phyloP scores from a whole-genome alignment of 1,140 invertebrate species.

The Bombus vancouverensis region DNA sequence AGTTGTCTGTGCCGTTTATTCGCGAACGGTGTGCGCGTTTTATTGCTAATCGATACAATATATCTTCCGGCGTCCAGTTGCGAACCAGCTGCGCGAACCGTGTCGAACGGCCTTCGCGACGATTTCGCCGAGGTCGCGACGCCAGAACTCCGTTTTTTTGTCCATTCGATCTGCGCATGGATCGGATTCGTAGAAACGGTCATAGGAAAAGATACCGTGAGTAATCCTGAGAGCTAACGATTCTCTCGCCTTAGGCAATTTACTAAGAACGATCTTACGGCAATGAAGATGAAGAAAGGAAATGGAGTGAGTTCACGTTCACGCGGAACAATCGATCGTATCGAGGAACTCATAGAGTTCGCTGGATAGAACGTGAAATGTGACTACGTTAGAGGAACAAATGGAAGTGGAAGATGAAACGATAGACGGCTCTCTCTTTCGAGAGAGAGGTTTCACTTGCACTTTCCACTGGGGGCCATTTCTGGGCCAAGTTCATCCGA shows the following conservation, averaged over 20 bases:
- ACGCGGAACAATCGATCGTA: no score
- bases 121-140: constrained; percentile 74
- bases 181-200: constrained; percentile 36
- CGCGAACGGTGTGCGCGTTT: constrained; percentile 59
- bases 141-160: constrained; percentile 23
- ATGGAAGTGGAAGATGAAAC: neutral
- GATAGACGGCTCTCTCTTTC: constrained; percentile 24
- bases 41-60: constrained; percentile 73
- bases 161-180: neutral
- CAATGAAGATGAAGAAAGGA: neutral
- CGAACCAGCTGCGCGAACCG: constrained; percentile 45
- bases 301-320: no score
- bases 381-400: neutral
- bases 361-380: neutral
- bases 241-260: neutral
- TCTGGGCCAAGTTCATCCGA: constrained; percentile 67
- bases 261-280: no score
- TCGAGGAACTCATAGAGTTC: neutral
- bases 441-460: constrained; percentile 58
- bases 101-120: constrained; percentile 73
- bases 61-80: constrained; percentile 65
- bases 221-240: constrained; percentile 3
- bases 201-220: constrained; percentile 11
- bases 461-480: constrained; percentile 56
- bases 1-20: constrained; percentile 63